Evolutionary conservation across 2,113 vertebrate genomes (phyloP).

Genomic region (Oreocharis arfaki): DNA sequence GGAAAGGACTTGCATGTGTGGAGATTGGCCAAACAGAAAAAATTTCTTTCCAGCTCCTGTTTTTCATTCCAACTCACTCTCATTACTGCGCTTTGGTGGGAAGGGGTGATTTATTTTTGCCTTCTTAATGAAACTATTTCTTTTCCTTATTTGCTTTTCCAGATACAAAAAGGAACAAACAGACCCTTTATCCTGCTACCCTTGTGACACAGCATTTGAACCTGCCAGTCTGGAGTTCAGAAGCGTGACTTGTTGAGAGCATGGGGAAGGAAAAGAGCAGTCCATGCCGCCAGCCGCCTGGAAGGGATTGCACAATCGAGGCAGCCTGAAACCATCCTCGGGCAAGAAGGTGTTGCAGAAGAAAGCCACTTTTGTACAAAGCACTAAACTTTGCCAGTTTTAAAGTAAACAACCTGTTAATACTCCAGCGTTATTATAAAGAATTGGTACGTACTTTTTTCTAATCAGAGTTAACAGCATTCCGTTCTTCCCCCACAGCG

Average conservation of each 20-base stretch:
- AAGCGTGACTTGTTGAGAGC: not conserved
- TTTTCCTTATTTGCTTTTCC: not conserved
- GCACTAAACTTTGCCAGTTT: not conserved
- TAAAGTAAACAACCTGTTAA: not conserved
- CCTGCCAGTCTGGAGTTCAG: not conserved
- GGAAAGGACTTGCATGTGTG: not conserved
- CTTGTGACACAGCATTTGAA: not conserved
- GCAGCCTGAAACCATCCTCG: not conserved
- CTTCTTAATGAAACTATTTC: not conserved
- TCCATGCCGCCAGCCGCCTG: too few species aligned
- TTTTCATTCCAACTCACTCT: not conserved
- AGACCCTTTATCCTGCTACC: not conserved
- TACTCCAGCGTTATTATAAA: not conserved
- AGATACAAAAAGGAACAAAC: not conserved
- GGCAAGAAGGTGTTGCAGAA: not conserved
- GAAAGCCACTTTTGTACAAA: not conserved
- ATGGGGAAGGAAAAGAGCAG: not conserved
- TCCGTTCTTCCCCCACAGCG: not conserved
- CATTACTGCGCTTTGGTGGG: not conserved
- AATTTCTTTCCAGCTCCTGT: not conserved
- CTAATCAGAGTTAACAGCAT: not conserved
- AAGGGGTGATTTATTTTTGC: not conserved
- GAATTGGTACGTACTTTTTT: not conserved
- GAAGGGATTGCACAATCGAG: not conserved
- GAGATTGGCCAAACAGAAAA: not conserved